These are phyloP conservation scores for Zaprionus vittiger DNA, from an alignment of 1,140 invertebrate genomes.

Conservation along the genomic window DNA sequence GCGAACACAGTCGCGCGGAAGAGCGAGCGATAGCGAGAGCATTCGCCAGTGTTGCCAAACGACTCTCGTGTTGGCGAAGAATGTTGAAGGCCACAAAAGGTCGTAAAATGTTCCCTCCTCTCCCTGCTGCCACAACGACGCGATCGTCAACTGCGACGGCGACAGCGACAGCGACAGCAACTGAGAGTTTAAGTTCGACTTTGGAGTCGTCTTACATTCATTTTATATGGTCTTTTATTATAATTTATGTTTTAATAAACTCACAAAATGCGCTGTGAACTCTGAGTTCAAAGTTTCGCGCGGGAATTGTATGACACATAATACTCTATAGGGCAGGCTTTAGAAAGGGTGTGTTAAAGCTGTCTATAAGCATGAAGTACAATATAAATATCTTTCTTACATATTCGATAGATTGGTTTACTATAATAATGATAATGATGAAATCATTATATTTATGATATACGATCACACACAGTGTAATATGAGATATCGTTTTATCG, in stretches of 20 bases:
- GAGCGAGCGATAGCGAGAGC: conserved; percentile 21
- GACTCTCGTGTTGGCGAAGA: conserved; percentile 45
- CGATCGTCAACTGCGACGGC: background rate
- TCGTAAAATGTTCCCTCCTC: conserved; percentile 39
- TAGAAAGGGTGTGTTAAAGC: background rate
- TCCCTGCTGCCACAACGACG: conserved; percentile 20
- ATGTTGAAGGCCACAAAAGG: conserved; percentile 71
- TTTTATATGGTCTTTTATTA: conserved; percentile 37
- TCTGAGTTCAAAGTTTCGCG: background rate
- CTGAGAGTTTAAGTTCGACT: conserved; percentile 31
- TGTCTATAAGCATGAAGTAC: background rate
- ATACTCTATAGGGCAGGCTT: too few relatives aligned
- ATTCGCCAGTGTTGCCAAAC: conserved; percentile 45
- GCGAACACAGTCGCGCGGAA: background rate
- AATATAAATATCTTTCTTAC: too few relatives aligned
- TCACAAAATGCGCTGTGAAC: conserved; percentile 9
- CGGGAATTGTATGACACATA: too few relatives aligned
- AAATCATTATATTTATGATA: background rate
- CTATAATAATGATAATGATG: too few relatives aligned
- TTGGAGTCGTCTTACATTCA: conserved; percentile 40
- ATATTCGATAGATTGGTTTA: too few relatives aligned
- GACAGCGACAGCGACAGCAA: conserved; percentile 2
- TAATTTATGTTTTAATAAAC: conserved; percentile 12
- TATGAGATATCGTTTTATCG: background rate
- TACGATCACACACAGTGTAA: background rate